A percentile compares a stretch with the other conserved stretches of the same genome.
Conservation (phyloP, 2,797 vertebrate genomes). For the Gymnoscopelus microlampas region DNA sequence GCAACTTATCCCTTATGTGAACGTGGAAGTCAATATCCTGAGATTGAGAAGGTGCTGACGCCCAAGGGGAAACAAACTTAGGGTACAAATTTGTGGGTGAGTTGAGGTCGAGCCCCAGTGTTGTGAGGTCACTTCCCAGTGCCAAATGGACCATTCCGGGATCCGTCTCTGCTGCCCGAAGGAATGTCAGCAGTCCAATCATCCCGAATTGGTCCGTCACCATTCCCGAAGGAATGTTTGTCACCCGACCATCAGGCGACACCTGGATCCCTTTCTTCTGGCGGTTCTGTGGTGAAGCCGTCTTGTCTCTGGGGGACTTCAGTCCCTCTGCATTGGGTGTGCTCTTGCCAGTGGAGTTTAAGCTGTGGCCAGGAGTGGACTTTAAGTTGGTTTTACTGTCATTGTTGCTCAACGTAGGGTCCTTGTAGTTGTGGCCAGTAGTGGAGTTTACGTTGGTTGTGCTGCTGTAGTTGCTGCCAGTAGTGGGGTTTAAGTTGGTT, state of each 20-base stretch:
- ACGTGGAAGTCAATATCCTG: slow-evolving; percentile 99
- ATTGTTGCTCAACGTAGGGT: slow-evolving; percentile 45
- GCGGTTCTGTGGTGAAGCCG: slow-evolving; percentile 97
- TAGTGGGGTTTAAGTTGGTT: slow-evolving; percentile 84
- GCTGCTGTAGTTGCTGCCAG: too few relatives aligned
- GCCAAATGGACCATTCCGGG: slow-evolving; percentile 99
- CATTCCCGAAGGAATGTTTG: slow-evolving; percentile 99
- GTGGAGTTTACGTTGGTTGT: too few relatives aligned
- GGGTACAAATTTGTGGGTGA: slow-evolving; percentile 99
- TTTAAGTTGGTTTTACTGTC: slow-evolving; percentile 89
- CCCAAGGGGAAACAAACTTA: slow-evolving; percentile 99
- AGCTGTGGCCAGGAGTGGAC: too few relatives aligned
- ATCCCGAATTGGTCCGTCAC: slow-evolving; percentile 99
- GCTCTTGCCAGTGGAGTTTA: slow-evolving; percentile 95
- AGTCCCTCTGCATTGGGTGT: slow-evolving; percentile 95
- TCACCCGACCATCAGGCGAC: slow-evolving; percentile 98
- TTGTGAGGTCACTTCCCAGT: slow-evolving; percentile 98
- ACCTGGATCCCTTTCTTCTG: slow-evolving; percentile 99
- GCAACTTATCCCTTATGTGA: slow-evolving; percentile 98
- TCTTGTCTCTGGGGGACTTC: slow-evolving; percentile 99
- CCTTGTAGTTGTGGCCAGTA: too few relatives aligned
- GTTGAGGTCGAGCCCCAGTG: slow-evolving; percentile 99
- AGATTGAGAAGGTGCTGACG: slow-evolving; percentile 98
- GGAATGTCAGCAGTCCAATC: slow-evolving; percentile 99
- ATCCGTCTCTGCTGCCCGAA: slow-evolving; percentile 98